Base-by-base conservation (phyloP, 2,113 vertebrate species). In the Microtus oregoni region DNA sequence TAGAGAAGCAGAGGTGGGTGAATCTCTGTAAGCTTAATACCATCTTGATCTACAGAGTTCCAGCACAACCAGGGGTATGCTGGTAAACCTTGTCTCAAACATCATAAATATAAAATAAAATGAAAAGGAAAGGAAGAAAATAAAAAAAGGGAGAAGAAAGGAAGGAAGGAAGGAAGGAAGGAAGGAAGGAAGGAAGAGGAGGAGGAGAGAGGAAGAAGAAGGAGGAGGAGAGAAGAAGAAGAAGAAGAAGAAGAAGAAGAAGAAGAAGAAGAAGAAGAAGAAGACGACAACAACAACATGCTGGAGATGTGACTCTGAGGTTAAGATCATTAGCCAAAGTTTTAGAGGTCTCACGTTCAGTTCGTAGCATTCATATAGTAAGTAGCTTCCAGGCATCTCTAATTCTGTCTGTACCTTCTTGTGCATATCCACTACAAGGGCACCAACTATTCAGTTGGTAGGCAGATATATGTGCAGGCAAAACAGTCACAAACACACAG, bases 381-480 rank as follows among this genome's bases (percentile, higher is more conserved):
- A 81, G n/a, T 38, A 38, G 55, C 0, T 63, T 26, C 52, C 35
- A 58, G 3, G 10, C 5, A 15, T 38, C n/a, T 61, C 7, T 38
- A 26, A 61, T 4, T 61, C 35, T 26, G 5, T 82, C 52, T 82
- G 55, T 13, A 38, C 7, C 12, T 82, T 82, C 35, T 38, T 58
- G 32, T 58, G 32, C 20, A 20, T 1, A n/a, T 3, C 0, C 35
- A 6, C 3, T 5, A 19, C 12, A 26, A 61, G 22, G 79, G 12
- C 3, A 12, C n/a, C 22, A 82, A 7, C 24, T 35, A 61, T 61
- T 24, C 6, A 82, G 61, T 13, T 83, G 22, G 19, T 26, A 35
- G n/a, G 6, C 26, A 5, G 2, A 44, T 20, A 44, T 12, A 32
- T 4, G 1, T 2, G 41, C 28, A 67, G 9, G 3, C 1, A 86